Evolutionary conservation across 2,888 invertebrate species (phyloP).

Genomic region (Eremobia ochroleuca): DNA sequence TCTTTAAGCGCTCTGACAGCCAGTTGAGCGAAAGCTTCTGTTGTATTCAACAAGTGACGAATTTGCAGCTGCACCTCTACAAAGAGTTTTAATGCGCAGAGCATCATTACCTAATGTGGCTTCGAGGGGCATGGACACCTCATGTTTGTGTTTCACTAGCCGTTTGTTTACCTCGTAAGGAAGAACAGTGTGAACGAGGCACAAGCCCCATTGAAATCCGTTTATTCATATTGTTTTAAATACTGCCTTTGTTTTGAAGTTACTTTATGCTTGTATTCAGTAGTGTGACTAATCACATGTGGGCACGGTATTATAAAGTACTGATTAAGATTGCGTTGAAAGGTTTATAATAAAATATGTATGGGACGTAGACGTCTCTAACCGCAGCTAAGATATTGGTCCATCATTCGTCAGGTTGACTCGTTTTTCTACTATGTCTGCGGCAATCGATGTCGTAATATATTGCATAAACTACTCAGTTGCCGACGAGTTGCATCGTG

Average conservation of each 20-base stretch:
- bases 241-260: conserved; percentile 33
- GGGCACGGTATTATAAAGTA: conserved; percentile 36
- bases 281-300: conserved; percentile 44
- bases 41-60: conserved; percentile 40
- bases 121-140: conserved; percentile 39
- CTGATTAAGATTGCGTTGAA: conserved; percentile 37
- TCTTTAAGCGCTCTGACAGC: not conserved
- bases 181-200: conserved; percentile 49
- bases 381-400: conserved; percentile 54
- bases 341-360: conserved; percentile 30
- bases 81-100: conserved; percentile 50
- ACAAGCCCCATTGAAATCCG: conserved; percentile 43
- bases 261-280: conserved; percentile 22
- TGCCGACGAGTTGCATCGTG: conserved; percentile 43
- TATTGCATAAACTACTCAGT: conserved; percentile 62
- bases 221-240: conserved; percentile 55
- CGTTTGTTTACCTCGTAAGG: conserved; percentile 63
- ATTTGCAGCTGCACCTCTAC: conserved; percentile 36
- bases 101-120: conserved; percentile 53
- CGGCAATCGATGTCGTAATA: conserved; percentile 59
- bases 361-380: conserved; percentile 24
- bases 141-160: conserved; percentile 49
- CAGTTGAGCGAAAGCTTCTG: conserved; percentile 36
- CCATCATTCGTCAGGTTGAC: conserved; percentile 55
- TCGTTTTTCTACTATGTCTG: conserved; percentile 49